Evolutionary conservation across 2,797 vertebrate genomes (phyloP).

Genomic region (Peromyscus attwateri): DNA sequence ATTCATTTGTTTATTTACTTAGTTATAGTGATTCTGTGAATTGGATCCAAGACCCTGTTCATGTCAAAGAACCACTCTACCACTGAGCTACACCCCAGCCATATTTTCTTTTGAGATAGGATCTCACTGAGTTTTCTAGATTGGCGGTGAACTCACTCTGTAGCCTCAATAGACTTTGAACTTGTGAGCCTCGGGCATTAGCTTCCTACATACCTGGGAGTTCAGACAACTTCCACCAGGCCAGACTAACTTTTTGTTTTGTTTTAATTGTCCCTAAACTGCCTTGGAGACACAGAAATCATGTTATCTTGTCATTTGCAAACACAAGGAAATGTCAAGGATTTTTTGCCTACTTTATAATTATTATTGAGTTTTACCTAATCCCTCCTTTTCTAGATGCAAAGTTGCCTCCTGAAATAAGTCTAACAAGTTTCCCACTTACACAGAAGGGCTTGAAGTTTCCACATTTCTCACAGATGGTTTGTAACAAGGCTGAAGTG

Average conservation of each 20-base stretch:
- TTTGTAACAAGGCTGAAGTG: background rate
- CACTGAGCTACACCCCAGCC: background rate
- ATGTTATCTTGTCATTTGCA: background rate
- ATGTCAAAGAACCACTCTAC: background rate
- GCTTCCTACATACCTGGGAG: background rate
- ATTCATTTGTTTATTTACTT: no score
- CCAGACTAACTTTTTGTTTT: background rate
- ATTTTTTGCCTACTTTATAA: background rate
- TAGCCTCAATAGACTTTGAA: background rate
- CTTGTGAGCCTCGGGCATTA: no score
- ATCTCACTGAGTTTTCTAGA: background rate
- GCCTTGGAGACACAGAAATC: background rate
- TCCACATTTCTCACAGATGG: background rate
- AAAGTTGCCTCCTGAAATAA: background rate
- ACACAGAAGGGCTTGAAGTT: background rate
- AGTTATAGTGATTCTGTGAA: background rate
- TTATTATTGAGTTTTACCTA: background rate
- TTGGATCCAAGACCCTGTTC: background rate
- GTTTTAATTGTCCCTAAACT: background rate
- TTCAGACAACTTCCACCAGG: background rate
- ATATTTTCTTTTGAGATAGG: background rate
- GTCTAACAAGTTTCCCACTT: background rate
- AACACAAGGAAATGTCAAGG: background rate
- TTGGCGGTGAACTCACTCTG: background rate
- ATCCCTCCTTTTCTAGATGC: rapidly evolving